phyloP scores from a whole-genome alignment of 2,797 vertebrate genomes.

The Discoglossus pictus region DNA sequence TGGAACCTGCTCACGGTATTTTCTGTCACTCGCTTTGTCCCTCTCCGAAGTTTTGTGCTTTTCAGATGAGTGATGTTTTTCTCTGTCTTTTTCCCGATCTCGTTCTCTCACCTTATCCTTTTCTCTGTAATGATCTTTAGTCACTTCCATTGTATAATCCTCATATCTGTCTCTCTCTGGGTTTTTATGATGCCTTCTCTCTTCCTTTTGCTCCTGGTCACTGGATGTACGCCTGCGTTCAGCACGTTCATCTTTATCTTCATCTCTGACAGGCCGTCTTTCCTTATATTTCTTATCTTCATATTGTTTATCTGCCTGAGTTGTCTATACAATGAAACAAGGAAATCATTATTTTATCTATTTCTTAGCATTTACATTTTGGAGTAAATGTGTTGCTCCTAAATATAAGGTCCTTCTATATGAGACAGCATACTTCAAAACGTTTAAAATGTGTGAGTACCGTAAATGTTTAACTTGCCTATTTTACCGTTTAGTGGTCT shows the following conservation, averaged over 20 bases:
- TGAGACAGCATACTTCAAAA: too few relatives aligned
- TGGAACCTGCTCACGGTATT: conserved; percentile 51
- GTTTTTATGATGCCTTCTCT: conserved; percentile 57
- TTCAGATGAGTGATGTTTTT: conserved; percentile 47
- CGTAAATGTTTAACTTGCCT: too few relatives aligned
- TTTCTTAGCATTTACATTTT: too few relatives aligned
- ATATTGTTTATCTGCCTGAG: conserved; percentile 52
- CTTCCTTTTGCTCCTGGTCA: conserved; percentile 65
- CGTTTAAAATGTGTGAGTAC: too few relatives aligned
- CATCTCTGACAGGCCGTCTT: conserved; percentile 62
- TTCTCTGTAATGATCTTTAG: conserved; percentile 50
- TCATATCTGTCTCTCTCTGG: conserved; percentile 60
- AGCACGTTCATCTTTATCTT: conserved; percentile 58
- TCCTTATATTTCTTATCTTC: conserved; percentile 68
- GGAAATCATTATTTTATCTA: too few relatives aligned
- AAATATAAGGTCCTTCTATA: too few relatives aligned
- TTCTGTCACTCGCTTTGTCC: conserved; percentile 54
- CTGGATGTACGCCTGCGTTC: conserved; percentile 68
- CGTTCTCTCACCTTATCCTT: conserved; percentile 44
- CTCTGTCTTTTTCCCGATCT: conserved; percentile 48
- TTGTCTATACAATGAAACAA: conserved; percentile 62
- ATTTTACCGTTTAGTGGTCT: too few relatives aligned
- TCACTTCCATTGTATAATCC: conserved; percentile 50
- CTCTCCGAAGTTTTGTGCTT: conserved; percentile 59
- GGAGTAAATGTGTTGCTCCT: too few relatives aligned